Percentiles rank a stretch among this genome's conserved stretches.
Conservation (phyloP, 2,888 invertebrate genomes). For the Conomelus anceps region DNA sequence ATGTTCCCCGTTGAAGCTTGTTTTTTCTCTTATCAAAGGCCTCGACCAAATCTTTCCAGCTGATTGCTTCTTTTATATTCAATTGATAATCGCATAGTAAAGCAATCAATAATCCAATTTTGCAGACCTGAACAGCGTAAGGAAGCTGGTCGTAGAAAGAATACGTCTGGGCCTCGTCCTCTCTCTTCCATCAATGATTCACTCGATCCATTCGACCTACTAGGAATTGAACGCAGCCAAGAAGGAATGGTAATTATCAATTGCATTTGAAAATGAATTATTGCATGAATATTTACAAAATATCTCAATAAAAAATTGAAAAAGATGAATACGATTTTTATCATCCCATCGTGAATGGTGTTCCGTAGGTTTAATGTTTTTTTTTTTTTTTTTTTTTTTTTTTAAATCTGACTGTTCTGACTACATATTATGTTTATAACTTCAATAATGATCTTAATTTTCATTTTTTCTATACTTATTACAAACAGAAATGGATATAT, state of each 20-base stretch:
- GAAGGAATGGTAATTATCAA: conserved; percentile 65
- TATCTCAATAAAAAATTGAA: not conserved
- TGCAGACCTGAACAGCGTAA: conserved; percentile 58
- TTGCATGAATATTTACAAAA: conserved; percentile 15
- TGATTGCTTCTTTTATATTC: not conserved
- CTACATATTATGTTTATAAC: too few relatives aligned
- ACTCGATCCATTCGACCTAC: conserved; percentile 75
- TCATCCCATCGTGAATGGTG: too few relatives aligned
- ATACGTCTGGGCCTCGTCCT: conserved; percentile 74
- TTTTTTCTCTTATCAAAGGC: too few relatives aligned
- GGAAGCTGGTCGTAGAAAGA: conserved; percentile 68
- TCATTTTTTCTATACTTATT: too few relatives aligned
- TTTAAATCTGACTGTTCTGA: too few relatives aligned
- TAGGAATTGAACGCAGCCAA: conserved; percentile 72
- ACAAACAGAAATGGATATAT: too few relatives aligned
- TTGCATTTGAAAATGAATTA: not conserved
- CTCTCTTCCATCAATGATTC: conserved; percentile 76
- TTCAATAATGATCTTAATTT: too few relatives aligned
- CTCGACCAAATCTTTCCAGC: not conserved
- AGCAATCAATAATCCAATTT: not conserved
- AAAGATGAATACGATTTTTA: not conserved
- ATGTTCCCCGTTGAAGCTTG: too few relatives aligned
- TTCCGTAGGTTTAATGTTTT: too few relatives aligned
- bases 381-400: too few relatives aligned
- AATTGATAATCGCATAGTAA: not conserved